A percentile compares a stretch with the other conserved stretches of the same genome.
These are phyloP conservation scores for Crocidura indochinensis DNA, from an alignment of 2,797 vertebrate genomes.

Conservation along the genomic window DNA sequence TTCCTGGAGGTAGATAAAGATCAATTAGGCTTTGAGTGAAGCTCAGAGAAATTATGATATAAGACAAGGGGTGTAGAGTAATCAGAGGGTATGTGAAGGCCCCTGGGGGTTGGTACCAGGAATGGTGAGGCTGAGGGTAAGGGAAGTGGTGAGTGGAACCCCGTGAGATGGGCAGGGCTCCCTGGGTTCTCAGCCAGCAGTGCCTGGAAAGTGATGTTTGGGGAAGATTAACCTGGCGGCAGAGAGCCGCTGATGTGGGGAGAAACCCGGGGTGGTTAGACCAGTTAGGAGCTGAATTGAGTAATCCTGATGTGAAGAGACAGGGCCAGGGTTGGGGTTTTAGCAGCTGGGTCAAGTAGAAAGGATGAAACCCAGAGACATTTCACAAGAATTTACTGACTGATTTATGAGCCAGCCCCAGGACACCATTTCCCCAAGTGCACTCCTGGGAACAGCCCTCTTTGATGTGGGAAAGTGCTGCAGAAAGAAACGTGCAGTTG, in stretches of 20 bases:
- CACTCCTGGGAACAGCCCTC: constrained; percentile 42
- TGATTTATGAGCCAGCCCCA: constrained; percentile 62
- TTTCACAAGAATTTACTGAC: constrained; percentile 71
- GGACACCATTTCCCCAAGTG: constrained; percentile 58
- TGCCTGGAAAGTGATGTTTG: constrained; percentile 63
- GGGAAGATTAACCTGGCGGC: constrained; percentile 52
- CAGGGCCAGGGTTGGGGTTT: background rate
- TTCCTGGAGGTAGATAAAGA: background rate
- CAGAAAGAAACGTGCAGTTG: constrained; percentile 19
- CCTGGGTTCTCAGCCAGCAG: background rate
- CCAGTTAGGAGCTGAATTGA: constrained; percentile 39
- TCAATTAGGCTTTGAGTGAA: background rate
- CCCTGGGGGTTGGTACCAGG: background rate
- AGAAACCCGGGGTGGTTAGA: constrained; percentile 51
- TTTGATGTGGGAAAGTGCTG: constrained; percentile 70
- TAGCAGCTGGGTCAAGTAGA: background rate
- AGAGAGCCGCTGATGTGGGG: background rate
- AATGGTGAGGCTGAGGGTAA: background rate
- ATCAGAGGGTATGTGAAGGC: background rate
- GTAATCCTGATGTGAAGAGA: background rate
- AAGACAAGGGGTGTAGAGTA: background rate
- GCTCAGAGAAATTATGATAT: background rate
- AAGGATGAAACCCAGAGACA: constrained; percentile 25
- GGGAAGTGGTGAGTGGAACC: background rate
- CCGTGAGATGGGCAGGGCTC: background rate